A percentile compares a stretch with the other conserved stretches of the same genome.
These are phyloP conservation scores for Polypedilum pembai DNA, from an alignment of 1,140 invertebrate genomes.

Conservation along the genomic window DNA sequence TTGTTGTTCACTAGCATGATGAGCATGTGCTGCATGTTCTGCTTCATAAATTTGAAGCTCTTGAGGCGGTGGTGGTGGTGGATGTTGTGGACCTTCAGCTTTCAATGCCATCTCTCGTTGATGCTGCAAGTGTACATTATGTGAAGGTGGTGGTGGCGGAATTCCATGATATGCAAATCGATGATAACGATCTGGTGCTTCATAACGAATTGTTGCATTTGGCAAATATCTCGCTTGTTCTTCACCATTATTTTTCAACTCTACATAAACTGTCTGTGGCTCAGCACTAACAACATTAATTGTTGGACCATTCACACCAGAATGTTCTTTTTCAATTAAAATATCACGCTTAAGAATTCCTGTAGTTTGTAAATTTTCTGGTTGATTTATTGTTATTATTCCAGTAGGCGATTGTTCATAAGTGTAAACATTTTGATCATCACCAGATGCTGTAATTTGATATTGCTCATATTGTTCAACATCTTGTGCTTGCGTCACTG, in stretches of 20 bases:
- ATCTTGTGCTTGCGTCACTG: not conserved
- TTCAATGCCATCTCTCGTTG: not conserved
- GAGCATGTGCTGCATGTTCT: not conserved
- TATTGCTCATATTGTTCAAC: slow-evolving; percentile 7
- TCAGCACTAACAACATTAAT: slow-evolving; percentile 23
- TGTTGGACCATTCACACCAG: not conserved
- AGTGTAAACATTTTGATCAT: slow-evolving; percentile 29
- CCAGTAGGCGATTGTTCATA: slow-evolving; percentile 3
- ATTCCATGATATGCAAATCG: not conserved
- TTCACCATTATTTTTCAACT: not conserved
- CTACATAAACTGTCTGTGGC: slow-evolving; percentile 17
- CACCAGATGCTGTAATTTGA: slow-evolving; percentile 24
- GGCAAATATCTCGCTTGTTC: not conserved
- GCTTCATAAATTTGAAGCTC: slow-evolving; percentile 20
- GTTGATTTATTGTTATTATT: slow-evolving; percentile 4
- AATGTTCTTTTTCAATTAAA: slow-evolving; percentile 16
- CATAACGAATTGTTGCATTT: slow-evolving; percentile 18
- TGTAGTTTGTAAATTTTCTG: not conserved
- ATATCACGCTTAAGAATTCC: slow-evolving; percentile 21
- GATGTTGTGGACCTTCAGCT: slow-evolving; percentile 9
- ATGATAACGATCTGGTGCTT: slow-evolving; percentile 1
- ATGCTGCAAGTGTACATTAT: not conserved
- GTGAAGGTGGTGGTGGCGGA: not conserved
- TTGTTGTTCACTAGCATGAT: not conserved
- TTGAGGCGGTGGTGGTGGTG: slow-evolving; percentile 23